Evolutionary conservation across 2,797 vertebrate species (phyloP), one percentile per base, ranked within the genome.

Genomic region (Borostomias antarcticus): DNA sequence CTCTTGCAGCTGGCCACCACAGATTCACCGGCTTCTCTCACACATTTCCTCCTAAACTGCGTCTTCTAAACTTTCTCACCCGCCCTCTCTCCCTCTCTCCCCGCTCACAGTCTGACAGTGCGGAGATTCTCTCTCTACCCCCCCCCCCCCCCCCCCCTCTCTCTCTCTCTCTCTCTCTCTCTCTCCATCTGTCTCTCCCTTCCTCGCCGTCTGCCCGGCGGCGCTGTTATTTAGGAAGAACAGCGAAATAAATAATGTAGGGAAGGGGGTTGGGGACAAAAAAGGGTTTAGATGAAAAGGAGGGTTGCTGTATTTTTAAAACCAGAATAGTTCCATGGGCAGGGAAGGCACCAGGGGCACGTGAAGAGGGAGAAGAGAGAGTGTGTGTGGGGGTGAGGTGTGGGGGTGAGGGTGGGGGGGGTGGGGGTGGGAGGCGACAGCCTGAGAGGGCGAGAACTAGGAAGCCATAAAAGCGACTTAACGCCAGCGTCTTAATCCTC

Each of bases 1-100:
- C 89, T 92, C 89, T 86, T 91, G 75, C 94, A 94, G 92, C 91
- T 93, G 93, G 92, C 91, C 85, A 85, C 89, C 92, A 85, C 91
- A 93, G 91, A 94, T 92, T 93, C 92, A 84, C 85, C 83, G 79
- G 85, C 88, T 91, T 87, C 90, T 90, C 88, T 88, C 89, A 86
- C 88, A 77, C 88, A 87, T 87, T 92, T 88, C 79, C 83, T 76
- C 84, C 88, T 79, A 92, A 92, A 92, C 90, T 90, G 84, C 70
- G 85, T 86, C 87, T 90, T 90, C 88, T 88, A 91, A 91, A 92
- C 91, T 93, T 92, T 92, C 87, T 83, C 85, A 86, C 63, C 78
- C 78, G 69, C 74, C 68, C 79, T 75, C 80, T 78, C 54, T 72
- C 71, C 68, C 77, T 72, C 72, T 75, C 64, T 64, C 79, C 60